phyloP scores from a whole-genome alignment of 2,113 vertebrate genomes.

The Sorex fumeus region DNA sequence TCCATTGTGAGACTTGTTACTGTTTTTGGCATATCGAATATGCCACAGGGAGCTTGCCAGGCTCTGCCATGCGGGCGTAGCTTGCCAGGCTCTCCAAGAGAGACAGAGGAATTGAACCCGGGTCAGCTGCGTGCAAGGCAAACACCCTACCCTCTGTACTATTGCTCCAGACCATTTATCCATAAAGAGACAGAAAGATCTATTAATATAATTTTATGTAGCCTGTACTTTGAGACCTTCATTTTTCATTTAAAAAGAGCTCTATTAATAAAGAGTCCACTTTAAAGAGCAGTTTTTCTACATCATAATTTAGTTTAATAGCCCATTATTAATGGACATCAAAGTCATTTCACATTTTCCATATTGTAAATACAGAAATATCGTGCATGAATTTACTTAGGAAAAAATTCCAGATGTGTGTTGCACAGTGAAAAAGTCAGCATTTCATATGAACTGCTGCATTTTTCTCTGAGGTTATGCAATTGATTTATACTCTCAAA shows the following conservation, averaged over 20 bases:
- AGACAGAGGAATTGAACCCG: too few relatives aligned
- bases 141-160: too few relatives aligned
- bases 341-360: slow-evolving; percentile 55
- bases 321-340: slow-evolving; percentile 29
- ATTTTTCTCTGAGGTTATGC: background rate
- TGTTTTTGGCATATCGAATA: too few relatives aligned
- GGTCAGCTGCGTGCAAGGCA: too few relatives aligned
- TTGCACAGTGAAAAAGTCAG: slow-evolving; percentile 6
- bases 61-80: too few relatives aligned
- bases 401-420: slow-evolving; percentile 19
- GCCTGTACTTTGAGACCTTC: slow-evolving; percentile 27
- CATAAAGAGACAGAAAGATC: background rate
- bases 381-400: background rate
- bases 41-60: too few relatives aligned
- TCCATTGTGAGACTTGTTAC: too few relatives aligned
- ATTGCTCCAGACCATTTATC: too few relatives aligned
- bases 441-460: background rate
- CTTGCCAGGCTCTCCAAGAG: too few relatives aligned
- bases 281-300: slow-evolving; percentile 46
- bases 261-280: slow-evolving; percentile 33
- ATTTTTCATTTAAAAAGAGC: slow-evolving; percentile 42
- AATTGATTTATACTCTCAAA: background rate
- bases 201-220: slow-evolving; percentile 5
- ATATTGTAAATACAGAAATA: slow-evolving; percentile 23
- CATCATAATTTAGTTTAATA: slow-evolving; percentile 55